Base-by-base conservation (phyloP, 1,140 invertebrate genomes). In the Dendroctonus valens region DNA sequence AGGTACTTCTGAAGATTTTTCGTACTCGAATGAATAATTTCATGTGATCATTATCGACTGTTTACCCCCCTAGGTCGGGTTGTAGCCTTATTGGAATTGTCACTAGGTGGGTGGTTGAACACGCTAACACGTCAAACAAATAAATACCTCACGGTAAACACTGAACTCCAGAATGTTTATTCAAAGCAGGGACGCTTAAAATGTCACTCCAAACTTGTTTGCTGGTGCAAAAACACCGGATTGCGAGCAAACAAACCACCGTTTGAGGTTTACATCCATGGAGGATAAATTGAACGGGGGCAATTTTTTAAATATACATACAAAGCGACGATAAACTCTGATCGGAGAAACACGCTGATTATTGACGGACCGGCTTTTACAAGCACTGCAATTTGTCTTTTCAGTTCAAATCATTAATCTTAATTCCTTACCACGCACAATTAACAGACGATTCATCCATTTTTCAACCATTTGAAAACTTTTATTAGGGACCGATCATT, bases 121-220 rank as follows among this genome's bases (percentile, higher is more conserved):
- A 26, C 12, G 49, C 59, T 12, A 53, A 14, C 50, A 50, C 59
- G 59, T 64, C 61, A 55, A 64, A 64, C 61, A 64, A 64, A 64
- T 64, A 51, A 64, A 51, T 64, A 64, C 61, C 61, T 64, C 61
- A 64, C 11, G 37, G 61, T 64, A 64, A 64, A 64, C 61, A 64
- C n/a, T 40, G 26, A 51, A 64, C 51, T 64, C 51, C 41, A 60
- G 51, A 64, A 54, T 64, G 61, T 64, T 64, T 54, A 51, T 54
- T 64, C 52, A 41, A 41, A 44, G 41, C 61, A 51, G 40, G 15
- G 41, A 48, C 52, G 61, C 61, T 52, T 64, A 51, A 64, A 64
- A 64, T 64, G 61, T 64, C 52, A 64, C 51, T 64, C 40, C 55
- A 64, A 64, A 64, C 49, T 51, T 39, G 50, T 64, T 64, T 54